Conservation (phyloP, 2,113 vertebrate species). For the Trochalopteron elliotii region DNA sequence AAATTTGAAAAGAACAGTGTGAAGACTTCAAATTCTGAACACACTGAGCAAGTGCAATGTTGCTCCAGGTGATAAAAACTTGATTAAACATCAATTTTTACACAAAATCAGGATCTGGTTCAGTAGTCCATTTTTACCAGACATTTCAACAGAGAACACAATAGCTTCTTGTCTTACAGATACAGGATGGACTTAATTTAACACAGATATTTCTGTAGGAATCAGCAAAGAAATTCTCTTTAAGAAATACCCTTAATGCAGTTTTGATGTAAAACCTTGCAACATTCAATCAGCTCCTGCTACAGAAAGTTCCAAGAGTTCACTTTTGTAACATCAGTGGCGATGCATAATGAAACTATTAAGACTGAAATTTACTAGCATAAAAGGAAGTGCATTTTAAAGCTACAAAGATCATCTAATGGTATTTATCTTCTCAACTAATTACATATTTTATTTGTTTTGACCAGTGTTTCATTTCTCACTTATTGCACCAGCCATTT, state of each 20-base stretch:
- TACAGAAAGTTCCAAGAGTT: background rate
- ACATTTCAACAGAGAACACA: background rate
- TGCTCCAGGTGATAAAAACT: background rate
- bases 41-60: background rate
- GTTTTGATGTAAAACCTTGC: background rate
- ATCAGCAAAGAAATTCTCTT: background rate
- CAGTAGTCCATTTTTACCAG: background rate
- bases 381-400: background rate
- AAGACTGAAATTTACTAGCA: background rate
- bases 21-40: background rate
- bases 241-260: background rate
- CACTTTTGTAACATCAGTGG: background rate
- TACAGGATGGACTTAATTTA: background rate
- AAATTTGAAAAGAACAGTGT: background rate
- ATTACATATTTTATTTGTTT: background rate
- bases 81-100: background rate
- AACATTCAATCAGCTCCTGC: background rate
- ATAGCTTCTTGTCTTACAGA: background rate
- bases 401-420: background rate
- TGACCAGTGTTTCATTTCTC: background rate
- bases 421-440: background rate
- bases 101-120: background rate
- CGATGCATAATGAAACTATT: background rate
- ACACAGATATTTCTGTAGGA: background rate
- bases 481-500: background rate